Conservation (phyloP, 2,888 invertebrate genomes). For the Tipula vernalis region DNA sequence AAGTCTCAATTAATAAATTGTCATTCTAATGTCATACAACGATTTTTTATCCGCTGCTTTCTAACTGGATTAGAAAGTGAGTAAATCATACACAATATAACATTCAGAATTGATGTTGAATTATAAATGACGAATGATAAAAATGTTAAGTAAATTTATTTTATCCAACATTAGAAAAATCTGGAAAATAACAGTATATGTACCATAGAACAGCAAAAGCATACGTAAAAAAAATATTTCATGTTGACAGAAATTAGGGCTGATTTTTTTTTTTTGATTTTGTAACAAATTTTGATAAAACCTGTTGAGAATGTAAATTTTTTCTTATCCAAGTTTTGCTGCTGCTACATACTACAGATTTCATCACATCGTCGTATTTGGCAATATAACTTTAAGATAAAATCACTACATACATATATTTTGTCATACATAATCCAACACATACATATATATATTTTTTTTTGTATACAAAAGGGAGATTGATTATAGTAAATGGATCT, state of each 20-base stretch:
- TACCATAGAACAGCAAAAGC: not conserved
- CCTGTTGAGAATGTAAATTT: constrained; percentile 10
- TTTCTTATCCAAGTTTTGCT: not conserved
- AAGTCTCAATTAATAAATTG: no score
- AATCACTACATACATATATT: not conserved
- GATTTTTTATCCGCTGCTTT: not conserved
- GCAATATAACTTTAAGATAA: not conserved
- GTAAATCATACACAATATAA: not conserved
- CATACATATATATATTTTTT: not conserved
- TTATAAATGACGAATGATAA: not conserved
- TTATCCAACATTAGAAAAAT: not conserved
- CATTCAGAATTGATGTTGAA: not conserved
- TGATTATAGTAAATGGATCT: not conserved
- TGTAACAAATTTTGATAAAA: not conserved
- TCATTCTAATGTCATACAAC: not conserved
- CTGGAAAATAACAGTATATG: not conserved
- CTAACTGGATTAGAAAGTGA: not conserved
- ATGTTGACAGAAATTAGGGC: not conserved
- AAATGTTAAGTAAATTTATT: not conserved
- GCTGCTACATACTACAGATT: not conserved
- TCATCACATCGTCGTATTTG: not conserved
- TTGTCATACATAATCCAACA: not conserved
- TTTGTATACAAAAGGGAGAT: not conserved
- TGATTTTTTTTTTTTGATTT: not conserved
- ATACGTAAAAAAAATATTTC: not conserved